phyloP scores from a whole-genome alignment of 2,797 vertebrate genomes.

The Alexandromys oeconomus region DNA sequence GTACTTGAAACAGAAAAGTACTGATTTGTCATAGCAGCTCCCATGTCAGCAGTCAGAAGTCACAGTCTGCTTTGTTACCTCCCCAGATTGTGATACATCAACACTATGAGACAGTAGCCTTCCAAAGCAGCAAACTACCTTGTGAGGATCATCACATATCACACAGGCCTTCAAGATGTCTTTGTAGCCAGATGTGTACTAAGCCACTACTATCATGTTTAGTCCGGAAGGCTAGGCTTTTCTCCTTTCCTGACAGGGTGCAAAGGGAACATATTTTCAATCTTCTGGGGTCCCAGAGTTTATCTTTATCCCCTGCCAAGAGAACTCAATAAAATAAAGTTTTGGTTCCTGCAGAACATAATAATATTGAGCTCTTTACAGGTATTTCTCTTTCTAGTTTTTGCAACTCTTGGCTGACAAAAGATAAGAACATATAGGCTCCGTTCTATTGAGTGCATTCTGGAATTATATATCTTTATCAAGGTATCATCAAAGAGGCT shows the following conservation, averaged over 20 bases:
- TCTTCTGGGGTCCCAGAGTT: constrained; percentile 12
- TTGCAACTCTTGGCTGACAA: not conserved
- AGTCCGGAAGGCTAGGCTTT: not conserved
- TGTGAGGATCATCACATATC: not conserved
- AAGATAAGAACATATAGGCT: not conserved
- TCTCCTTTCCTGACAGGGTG: not conserved
- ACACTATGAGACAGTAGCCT: not conserved
- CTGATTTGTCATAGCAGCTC: not conserved
- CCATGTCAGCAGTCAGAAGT: not conserved
- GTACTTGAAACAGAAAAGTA: not conserved
- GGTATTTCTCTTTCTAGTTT: constrained; percentile 45
- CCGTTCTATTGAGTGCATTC: not conserved
- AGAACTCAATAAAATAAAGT: constrained; percentile 15
- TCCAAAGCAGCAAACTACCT: not conserved
- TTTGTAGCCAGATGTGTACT: not conserved
- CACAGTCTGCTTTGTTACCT: not conserved
- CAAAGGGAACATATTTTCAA: not conserved
- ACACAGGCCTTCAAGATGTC: accelerated
- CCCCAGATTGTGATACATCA: not conserved
- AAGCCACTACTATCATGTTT: not conserved
- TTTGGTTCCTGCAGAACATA: constrained; percentile 27
- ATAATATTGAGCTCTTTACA: not conserved
- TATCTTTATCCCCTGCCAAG: constrained; percentile 34
- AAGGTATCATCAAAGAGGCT: constrained; percentile 37
- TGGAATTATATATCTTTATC: constrained; percentile 51